Percentiles rank a stretch among this genome's conserved stretches.
These are phyloP conservation scores for Mesorhabditis sp. DNA, from an alignment of 2,888 invertebrate species.

Conservation along the genomic window DNA sequence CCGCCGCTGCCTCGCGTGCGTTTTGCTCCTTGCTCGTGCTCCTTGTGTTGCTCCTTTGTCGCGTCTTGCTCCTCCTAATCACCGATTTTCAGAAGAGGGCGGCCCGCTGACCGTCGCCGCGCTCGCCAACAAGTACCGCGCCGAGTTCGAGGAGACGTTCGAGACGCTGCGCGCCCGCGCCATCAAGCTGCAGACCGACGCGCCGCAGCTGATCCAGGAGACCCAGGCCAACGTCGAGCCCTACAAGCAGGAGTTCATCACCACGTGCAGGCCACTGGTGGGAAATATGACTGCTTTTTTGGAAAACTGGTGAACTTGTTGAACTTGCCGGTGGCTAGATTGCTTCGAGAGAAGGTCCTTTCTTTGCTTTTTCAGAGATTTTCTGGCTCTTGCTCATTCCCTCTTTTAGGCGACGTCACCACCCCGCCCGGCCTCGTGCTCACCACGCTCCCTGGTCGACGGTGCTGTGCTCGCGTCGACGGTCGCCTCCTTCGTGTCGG, in stretches of 20 bases:
- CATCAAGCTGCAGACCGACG: constrained; percentile 20
- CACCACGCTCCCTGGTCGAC: constrained; percentile 38
- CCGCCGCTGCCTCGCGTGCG: too few relatives aligned
- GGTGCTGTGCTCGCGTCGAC: constrained; percentile 27
- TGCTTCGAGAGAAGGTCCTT: too few relatives aligned
- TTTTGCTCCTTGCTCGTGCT: too few relatives aligned
- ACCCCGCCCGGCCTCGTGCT: constrained; percentile 24
- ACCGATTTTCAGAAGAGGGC: too few relatives aligned
- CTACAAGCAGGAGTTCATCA: constrained; percentile 27
- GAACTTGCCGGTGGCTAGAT: too few relatives aligned
- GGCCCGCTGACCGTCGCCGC: too few relatives aligned
- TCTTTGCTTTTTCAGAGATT: too few relatives aligned
- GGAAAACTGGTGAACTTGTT: background rate
- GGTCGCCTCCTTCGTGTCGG: constrained; percentile 23
- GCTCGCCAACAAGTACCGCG: constrained; percentile 14
- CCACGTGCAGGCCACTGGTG: constrained; percentile 27
- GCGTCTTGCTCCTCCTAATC: too few relatives aligned
- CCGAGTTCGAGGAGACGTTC: constrained; percentile 23
- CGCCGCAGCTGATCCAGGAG: constrained; percentile 27
- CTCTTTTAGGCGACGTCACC: constrained; percentile 18
- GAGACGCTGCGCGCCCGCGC: constrained; percentile 30
- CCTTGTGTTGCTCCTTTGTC: too few relatives aligned
- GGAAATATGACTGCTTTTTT: background rate
- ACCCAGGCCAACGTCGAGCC: constrained; percentile 30
- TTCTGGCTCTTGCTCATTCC: too few relatives aligned